Conservation (phyloP, 1,140 invertebrate species). For the Phymorhynchus buccinoides region DNA sequence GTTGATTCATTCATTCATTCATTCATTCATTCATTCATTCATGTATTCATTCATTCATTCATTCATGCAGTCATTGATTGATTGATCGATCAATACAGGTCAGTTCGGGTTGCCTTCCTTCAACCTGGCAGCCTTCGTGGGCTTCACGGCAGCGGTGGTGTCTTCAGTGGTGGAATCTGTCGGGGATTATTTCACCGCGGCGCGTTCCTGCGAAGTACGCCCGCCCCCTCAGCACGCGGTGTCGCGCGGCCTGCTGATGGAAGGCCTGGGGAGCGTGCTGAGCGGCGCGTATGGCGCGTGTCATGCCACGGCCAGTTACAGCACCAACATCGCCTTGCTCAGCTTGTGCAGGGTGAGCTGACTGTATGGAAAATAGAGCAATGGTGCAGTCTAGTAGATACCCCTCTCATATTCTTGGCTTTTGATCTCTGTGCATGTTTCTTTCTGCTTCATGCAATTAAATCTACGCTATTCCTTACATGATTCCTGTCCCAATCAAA, state of each 20-base stretch:
- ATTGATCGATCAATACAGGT: too few species aligned
- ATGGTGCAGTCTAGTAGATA: too few species aligned
- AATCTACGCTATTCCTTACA: too few species aligned
- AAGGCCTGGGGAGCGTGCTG: constrained; percentile 86
- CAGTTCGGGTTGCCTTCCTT: constrained; percentile 73
- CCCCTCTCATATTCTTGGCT: too few species aligned
- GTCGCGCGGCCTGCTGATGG: constrained; percentile 84
- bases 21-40: too few species aligned
- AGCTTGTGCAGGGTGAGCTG: constrained; percentile 57
- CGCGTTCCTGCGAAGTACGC: constrained; percentile 65
- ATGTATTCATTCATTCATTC: too few species aligned
- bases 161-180: constrained; percentile 73
- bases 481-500: too few species aligned
- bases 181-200: constrained; percentile 74
- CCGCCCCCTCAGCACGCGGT: constrained; percentile 72
- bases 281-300: constrained; percentile 86
- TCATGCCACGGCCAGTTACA: constrained; percentile 89
- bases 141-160: constrained; percentile 71
- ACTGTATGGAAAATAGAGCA: too few species aligned
- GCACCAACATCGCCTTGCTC: constrained; percentile 60
- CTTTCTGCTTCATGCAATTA: too few species aligned
- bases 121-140: constrained; percentile 68
- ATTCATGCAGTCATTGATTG: too few species aligned
- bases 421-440: too few species aligned
- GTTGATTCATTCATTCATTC: too few species aligned